These are phyloP conservation scores for Brassicogethes aeneus DNA, from an alignment of 2,888 invertebrate species.

Conservation along the genomic window DNA sequence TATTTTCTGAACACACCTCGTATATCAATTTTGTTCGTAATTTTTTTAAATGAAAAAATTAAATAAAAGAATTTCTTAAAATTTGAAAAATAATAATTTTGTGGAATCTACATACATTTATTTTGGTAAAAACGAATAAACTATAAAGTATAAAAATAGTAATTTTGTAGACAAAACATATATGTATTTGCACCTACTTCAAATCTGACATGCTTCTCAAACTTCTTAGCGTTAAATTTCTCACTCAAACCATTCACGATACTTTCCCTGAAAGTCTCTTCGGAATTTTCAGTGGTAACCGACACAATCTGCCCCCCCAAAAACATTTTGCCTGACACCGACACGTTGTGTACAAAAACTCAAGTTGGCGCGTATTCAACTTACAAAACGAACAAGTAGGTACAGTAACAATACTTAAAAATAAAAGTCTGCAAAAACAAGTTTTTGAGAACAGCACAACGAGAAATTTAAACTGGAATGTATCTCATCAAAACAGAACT, in stretches of 20 bases:
- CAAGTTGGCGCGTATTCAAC: constrained; percentile 16
- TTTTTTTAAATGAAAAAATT: no score
- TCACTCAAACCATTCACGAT: constrained; percentile 13
- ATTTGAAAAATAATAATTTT: no score
- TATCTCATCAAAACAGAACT: constrained; percentile 14
- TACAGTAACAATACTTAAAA: background rate
- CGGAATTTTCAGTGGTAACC: constrained; percentile 19
- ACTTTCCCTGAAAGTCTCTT: constrained; percentile 15
- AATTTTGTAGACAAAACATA: no score
- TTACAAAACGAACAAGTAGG: constrained; percentile 3
- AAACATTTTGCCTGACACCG: no score
- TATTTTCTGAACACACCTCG: no score
- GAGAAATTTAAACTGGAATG: constrained; percentile 13
- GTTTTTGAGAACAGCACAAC: background rate
- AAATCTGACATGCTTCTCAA: constrained; percentile 35
- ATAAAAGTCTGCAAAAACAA: background rate
- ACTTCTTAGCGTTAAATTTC: constrained; percentile 18
- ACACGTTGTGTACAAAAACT: constrained; percentile 15
- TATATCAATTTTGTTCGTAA: no score
- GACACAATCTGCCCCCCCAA: constrained; percentile 34
- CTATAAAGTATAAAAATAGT: no score
- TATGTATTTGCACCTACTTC: constrained; percentile 27
- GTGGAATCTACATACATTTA: no score
- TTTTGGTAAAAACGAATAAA: no score
- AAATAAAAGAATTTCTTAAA: no score